These are phyloP conservation scores for Battus philenor DNA, from an alignment of 1,140 invertebrate genomes.

Conservation along the genomic window DNA sequence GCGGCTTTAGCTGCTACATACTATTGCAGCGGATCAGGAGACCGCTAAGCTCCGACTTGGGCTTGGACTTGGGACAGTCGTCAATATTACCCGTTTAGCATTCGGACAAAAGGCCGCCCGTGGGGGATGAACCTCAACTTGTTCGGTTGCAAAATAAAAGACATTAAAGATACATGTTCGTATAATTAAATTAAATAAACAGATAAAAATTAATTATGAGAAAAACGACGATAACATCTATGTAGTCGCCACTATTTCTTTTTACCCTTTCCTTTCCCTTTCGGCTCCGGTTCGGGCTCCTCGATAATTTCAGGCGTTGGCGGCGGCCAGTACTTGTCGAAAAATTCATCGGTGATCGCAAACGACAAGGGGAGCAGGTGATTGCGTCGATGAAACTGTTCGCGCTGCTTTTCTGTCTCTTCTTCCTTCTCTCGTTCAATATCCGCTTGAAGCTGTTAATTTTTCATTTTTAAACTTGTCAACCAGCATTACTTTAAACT, in stretches of 20 bases:
- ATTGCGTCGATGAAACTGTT: constrained; percentile 34
- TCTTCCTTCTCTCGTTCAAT: constrained; percentile 37
- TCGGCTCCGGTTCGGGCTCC: constrained; percentile 25
- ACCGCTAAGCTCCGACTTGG: no score
- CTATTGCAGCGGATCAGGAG: no score
- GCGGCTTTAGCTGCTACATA: no score
- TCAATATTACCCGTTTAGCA: background rate
- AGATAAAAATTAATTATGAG: no score
- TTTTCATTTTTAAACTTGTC: no score
- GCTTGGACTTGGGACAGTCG: no score
- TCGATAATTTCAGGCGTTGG: constrained; percentile 26
- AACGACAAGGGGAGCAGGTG: constrained; percentile 44
- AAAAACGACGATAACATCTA: no score
- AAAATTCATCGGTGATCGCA: constrained; percentile 40
- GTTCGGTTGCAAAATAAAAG: background rate
- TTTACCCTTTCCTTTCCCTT: constrained; percentile 37
- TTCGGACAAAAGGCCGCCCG: background rate
- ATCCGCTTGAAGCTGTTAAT: no score
- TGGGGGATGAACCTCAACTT: background rate
- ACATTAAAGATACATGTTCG: background rate
- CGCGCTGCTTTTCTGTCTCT: constrained; percentile 30
- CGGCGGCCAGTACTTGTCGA: constrained; percentile 50
- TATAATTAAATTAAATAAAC: background rate
- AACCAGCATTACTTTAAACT: no score
- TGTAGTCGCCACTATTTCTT: constrained; percentile 15